These are phyloP conservation scores for Calephelis virginiensis DNA, from an alignment of 1,140 invertebrate species.

Conservation along the genomic window DNA sequence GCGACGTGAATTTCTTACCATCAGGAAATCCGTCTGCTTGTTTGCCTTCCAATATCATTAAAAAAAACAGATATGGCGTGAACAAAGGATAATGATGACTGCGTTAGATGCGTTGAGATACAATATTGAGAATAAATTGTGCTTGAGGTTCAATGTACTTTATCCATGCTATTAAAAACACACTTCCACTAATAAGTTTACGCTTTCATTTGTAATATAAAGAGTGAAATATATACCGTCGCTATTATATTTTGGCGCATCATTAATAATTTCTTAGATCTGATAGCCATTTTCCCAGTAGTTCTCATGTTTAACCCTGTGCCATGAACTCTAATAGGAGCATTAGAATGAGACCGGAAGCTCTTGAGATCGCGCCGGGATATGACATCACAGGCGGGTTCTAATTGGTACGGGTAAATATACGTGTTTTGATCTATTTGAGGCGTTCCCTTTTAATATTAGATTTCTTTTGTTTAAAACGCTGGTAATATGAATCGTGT, in stretches of 20 bases:
- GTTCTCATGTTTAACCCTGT: constrained; percentile 20
- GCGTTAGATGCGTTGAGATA: no score
- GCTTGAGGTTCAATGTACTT: no score
- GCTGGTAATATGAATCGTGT: no score
- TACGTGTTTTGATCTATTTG: constrained; percentile 13
- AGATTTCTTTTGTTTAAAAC: constrained; percentile 8
- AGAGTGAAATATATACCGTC: background rate
- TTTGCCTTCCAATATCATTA: no score
- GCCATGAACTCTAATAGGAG: constrained; percentile 23
- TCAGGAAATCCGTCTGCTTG: no score
- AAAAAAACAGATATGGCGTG: no score
- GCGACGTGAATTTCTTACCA: no score
- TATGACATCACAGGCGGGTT: constrained; percentile 15
- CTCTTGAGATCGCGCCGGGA: constrained; percentile 2
- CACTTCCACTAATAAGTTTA: no score
- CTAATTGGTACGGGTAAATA: constrained; percentile 11
- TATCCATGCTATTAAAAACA: no score
- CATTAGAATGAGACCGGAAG: constrained; percentile 17
- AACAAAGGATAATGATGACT: no score
- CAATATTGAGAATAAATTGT: no score
- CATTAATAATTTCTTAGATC: constrained; percentile 4
- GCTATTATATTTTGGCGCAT: background rate
- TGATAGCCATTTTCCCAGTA: background rate
- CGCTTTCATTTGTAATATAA: background rate
- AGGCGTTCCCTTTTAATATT: background rate